Evolutionary conservation across 1,140 invertebrate species (phyloP).

Genomic region (Nymphalis io): DNA sequence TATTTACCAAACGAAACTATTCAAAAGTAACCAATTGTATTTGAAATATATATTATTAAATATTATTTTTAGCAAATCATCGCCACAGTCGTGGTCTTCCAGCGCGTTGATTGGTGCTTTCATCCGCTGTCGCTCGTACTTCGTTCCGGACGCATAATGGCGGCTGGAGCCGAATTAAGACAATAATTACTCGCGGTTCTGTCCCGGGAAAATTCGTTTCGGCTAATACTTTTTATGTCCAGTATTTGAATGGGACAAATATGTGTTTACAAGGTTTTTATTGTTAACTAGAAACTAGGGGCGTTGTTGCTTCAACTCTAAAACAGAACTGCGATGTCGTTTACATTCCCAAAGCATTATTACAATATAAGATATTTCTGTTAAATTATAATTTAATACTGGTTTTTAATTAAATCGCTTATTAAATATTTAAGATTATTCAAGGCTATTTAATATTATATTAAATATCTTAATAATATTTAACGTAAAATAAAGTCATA

Average conservation of each 20-base stretch:
- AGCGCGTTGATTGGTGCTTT: too few relatives aligned
- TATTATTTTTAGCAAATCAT: too few relatives aligned
- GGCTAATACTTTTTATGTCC: constrained; percentile 73
- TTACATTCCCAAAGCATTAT: neutral
- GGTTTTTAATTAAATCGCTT: neutral
- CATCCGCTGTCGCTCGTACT: constrained; percentile 40
- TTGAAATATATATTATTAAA: too few relatives aligned
- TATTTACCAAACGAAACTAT: too few relatives aligned
- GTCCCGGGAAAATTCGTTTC: constrained; percentile 63
- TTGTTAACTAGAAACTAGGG: constrained; percentile 1
- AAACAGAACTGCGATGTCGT: neutral
- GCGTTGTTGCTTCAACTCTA: neutral
- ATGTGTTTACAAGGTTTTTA: constrained; percentile 52
- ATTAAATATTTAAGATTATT: constrained; percentile 2
- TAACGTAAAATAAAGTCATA: constrained; percentile 4
- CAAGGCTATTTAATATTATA: neutral
- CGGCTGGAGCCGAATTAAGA: constrained; percentile 74
- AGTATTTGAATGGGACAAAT: constrained; percentile 42
- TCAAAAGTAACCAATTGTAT: too few relatives aligned
- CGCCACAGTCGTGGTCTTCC: too few relatives aligned
- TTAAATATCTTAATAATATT: too few relatives aligned
- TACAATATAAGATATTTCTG: neutral
- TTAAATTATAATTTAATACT: neutral
- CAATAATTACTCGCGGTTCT: constrained; percentile 72
- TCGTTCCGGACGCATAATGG: constrained; percentile 45